phyloP scores from a whole-genome alignment of 1,140 invertebrate species.

The Orussus abietinus region DNA sequence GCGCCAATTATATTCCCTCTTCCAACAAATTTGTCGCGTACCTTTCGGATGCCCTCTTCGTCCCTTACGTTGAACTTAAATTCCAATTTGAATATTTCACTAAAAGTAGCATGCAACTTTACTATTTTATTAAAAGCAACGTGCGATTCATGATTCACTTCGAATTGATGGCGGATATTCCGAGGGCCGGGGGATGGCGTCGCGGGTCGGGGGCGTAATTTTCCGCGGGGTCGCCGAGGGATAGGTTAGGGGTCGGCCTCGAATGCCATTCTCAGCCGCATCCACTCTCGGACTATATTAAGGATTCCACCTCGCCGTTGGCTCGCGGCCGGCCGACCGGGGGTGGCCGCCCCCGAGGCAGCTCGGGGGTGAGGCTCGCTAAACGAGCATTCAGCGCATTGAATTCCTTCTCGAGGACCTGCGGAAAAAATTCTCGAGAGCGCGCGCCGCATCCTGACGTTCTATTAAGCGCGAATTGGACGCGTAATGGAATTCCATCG shows the following conservation, averaged over 20 bases:
- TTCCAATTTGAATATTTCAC: too few relatives aligned
- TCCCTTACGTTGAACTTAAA: too few relatives aligned
- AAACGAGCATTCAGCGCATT: slow-evolving; percentile 50
- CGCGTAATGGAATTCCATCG: slow-evolving; percentile 10
- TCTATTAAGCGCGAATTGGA: slow-evolving; percentile 50
- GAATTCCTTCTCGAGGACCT: slow-evolving; percentile 34
- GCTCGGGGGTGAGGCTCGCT: slow-evolving; percentile 19
- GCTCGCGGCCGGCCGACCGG: slow-evolving; percentile 2
- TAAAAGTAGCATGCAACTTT: too few relatives aligned
- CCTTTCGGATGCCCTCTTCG: too few relatives aligned
- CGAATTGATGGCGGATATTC: too few relatives aligned
- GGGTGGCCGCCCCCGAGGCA: background rate
- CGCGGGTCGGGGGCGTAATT: too few relatives aligned
- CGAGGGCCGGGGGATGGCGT: too few relatives aligned
- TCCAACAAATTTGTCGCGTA: too few relatives aligned
- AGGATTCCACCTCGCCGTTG: slow-evolving; percentile 34
- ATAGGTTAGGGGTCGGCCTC: slow-evolving; percentile 19
- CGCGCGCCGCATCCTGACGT: slow-evolving; percentile 36
- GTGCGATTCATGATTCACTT: too few relatives aligned
- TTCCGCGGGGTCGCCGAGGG: slow-evolving; percentile 22
- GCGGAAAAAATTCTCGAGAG: slow-evolving; percentile 28
- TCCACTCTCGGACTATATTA: slow-evolving; percentile 38
- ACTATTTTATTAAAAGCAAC: too few relatives aligned
- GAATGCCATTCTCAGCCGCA: slow-evolving; percentile 33
- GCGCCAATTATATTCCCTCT: too few relatives aligned